Conservation (phyloP, 2,888 invertebrate genomes). For the Stegana nigrithorax region DNA sequence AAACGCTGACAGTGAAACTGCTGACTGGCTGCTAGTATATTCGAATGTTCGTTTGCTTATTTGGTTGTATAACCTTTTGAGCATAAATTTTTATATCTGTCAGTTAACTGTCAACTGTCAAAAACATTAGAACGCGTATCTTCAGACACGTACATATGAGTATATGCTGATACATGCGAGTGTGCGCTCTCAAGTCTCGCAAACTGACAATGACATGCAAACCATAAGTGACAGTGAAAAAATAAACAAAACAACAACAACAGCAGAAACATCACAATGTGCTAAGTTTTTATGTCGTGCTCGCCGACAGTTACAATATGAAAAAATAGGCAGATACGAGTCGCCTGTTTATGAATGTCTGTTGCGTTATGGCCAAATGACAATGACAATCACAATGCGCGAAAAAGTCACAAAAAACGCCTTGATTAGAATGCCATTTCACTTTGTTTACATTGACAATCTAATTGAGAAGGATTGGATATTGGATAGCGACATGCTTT, state of each 20-base stretch:
- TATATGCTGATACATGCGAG: constrained; percentile 19
- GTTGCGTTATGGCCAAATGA: neutral
- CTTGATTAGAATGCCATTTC: constrained; percentile 68
- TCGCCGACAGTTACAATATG: neutral
- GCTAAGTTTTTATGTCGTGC: neutral
- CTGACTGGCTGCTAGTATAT: no score
- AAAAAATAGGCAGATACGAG: constrained; percentile 7
- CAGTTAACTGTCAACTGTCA: constrained; percentile 60
- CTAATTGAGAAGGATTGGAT: no score
- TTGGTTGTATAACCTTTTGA: constrained; percentile 9
- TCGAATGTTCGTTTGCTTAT: no score
- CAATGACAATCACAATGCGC: neutral
- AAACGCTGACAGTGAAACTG: no score
- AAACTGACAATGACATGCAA: constrained; percentile 51
- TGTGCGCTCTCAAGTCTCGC: constrained; percentile 29
- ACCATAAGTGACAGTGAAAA: constrained; percentile 35
- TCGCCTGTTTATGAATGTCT: neutral
- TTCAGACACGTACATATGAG: neutral
- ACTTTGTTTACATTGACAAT: constrained; percentile 69
- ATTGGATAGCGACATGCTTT: no score
- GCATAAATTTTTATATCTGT: constrained; percentile 51
- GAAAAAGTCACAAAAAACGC: constrained; percentile 42
- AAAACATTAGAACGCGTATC: constrained; percentile 47
- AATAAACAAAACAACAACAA: constrained; percentile 21
- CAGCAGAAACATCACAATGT: neutral